Percentiles rank a stretch among this genome's conserved stretches.
Conservation (phyloP, 1,140 invertebrate genomes). For the Leguminivora glycinivorella region DNA sequence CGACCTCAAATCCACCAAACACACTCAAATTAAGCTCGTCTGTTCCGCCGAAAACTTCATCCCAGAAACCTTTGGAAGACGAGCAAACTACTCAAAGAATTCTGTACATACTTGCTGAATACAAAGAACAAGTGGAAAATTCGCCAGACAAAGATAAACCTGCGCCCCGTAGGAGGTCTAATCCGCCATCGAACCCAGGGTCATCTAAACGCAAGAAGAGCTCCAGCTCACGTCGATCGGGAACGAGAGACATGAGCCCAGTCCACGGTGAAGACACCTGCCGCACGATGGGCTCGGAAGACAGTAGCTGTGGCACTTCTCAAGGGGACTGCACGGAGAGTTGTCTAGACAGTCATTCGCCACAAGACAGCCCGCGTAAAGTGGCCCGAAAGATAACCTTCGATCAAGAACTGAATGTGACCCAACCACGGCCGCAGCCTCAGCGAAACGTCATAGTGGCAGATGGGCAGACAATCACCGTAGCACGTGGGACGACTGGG, state of each 20-base stretch:
- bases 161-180: constrained; percentile 85
- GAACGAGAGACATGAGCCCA: constrained; percentile 79
- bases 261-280: constrained; percentile 82
- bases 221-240: constrained; percentile 78
- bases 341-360: constrained; percentile 71
- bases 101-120: constrained; percentile 89
- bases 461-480: constrained; percentile 77
- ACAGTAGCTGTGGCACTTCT: constrained; percentile 84
- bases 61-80: constrained; percentile 89
- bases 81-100: constrained; percentile 90
- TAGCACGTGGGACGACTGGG: constrained; percentile 66
- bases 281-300: constrained; percentile 85
- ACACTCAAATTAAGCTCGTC: constrained; percentile 77
- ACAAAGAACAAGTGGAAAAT: constrained; percentile 88
- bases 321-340: constrained; percentile 77
- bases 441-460: constrained; percentile 80
- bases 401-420: constrained; percentile 56
- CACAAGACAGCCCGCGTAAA: constrained; percentile 75
- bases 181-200: constrained; percentile 86
- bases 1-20: constrained; percentile 79
- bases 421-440: constrained; percentile 47
- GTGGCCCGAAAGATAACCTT: constrained; percentile 71
- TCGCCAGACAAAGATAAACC: constrained; percentile 91
- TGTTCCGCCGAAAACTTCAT: constrained; percentile 83
- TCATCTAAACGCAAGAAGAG: constrained; percentile 87